phyloP scores from a whole-genome alignment of 1,140 invertebrate genomes.

The Drosophila ironensis region DNA sequence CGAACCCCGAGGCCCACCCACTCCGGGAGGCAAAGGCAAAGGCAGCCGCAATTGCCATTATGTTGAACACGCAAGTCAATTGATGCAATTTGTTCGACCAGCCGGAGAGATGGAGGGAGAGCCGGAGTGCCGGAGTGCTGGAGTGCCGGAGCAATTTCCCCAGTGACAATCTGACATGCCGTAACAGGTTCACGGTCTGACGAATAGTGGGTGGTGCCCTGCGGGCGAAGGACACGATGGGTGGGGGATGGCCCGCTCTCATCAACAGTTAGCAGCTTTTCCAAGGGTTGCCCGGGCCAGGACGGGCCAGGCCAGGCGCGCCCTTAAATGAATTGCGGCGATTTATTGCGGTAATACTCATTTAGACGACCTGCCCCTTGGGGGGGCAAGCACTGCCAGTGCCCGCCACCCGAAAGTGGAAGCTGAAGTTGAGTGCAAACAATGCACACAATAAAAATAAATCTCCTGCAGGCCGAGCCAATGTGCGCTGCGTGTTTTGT shows the following conservation, averaged over 20 bases:
- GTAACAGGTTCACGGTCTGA: slow-evolving; percentile 76
- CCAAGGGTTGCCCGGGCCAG: slow-evolving; percentile 64
- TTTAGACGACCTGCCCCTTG: slow-evolving; percentile 54
- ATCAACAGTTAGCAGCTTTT: slow-evolving; percentile 74
- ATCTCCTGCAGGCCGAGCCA: slow-evolving; percentile 46
- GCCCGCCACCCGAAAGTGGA: neutral
- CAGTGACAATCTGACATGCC: slow-evolving; percentile 76
- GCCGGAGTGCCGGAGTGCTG: neutral
- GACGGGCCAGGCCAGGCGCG: slow-evolving; percentile 30
- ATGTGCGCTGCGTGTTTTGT: slow-evolving; percentile 58
- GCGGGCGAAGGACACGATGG: slow-evolving; percentile 10
- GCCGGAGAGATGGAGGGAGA: slow-evolving; percentile 35
- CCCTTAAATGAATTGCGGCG: slow-evolving; percentile 79
- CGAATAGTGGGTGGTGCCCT: slow-evolving; percentile 45
- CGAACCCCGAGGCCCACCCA: slow-evolving; percentile 26
- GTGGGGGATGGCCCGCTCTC: slow-evolving; percentile 28
- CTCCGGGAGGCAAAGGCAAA: slow-evolving; percentile 38
- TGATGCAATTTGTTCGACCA: slow-evolving; percentile 77
- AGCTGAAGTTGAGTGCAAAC: slow-evolving; percentile 64
- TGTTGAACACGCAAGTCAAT: slow-evolving; percentile 80
- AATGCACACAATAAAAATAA: slow-evolving; percentile 79
- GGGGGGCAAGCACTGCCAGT: slow-evolving; percentile 9
- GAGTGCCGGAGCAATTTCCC: slow-evolving; percentile 62
- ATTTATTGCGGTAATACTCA: slow-evolving; percentile 81
- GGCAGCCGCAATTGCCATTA: slow-evolving; percentile 66